Base-by-base conservation (phyloP, 2,113 vertebrate species). In the Hippoglossus stenolepis region DNA sequence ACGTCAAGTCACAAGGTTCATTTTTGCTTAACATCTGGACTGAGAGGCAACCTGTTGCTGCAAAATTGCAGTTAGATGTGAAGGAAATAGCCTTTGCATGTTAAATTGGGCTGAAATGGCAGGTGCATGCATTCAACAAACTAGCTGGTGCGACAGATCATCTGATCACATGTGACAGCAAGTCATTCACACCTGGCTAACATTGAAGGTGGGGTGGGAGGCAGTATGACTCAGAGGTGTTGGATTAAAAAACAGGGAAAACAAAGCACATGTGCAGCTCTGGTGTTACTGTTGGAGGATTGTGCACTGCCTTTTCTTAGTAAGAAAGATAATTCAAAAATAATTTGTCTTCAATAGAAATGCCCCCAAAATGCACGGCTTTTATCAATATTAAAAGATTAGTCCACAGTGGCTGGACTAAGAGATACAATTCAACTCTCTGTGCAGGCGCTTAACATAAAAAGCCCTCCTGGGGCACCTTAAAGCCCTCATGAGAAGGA, bases 111-210 rank as follows among this genome's bases (percentile, higher is more conserved):
- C 54, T 23, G 80, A 20, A 74, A 45, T 43, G 14, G 43, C 45
- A 67, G 60, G 11, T 43, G 45, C 64, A 62, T 62, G 26, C 35
- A 38, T 64, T 64, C 45, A 65, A 57, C 60, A 73, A 57, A 58
- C 2, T 7, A 45, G 40, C 56, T 11, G 31, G 26, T 49, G 17
- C 35, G 60, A 65, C 31, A 43, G n/a, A 56, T 63, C 43, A 53
- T 54, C 43, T 28, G 51, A 47, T 23, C 26, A 18, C 43, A 58
- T 26, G 51, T 71, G 49, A 57, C 76, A 71, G 56, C 17, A 3
- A 76, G 69, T 59, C 57, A 82, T 86, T 79, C 51, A 59, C 72
- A 79, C 57, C 43, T 85, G 70, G 49, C 47, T 57, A 60, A 68
- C 64, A 70, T 60, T 12, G 2, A 65, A 40, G 24, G 61, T 57